These are phyloP conservation scores for Gambelia wislizenii DNA, from an alignment of 2,797 vertebrate species.

Conservation along the genomic window DNA sequence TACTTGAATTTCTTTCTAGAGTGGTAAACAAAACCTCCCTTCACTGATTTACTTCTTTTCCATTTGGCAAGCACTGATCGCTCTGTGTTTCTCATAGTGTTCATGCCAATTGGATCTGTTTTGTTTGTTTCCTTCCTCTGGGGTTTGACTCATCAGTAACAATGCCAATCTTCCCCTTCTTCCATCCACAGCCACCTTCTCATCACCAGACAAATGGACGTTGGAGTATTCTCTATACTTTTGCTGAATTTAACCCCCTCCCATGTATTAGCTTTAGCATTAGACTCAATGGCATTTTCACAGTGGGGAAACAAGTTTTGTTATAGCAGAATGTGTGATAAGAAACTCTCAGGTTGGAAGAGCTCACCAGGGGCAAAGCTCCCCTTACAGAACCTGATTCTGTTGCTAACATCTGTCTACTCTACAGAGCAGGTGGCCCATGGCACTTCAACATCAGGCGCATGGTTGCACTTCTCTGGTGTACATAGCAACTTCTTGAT, in stretches of 20 bases:
- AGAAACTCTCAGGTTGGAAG: neutral
- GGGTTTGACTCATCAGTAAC: conserved; percentile 12
- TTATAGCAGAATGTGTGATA: neutral
- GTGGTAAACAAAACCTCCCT: conserved; percentile 44
- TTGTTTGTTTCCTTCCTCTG: conserved; percentile 36
- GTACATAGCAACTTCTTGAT: neutral
- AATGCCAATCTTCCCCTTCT: conserved; percentile 13
- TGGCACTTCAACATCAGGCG: neutral
- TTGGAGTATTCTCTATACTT: neutral
- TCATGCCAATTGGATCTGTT: conserved; percentile 31
- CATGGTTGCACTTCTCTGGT: neutral
- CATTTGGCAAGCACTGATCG: conserved; percentile 28
- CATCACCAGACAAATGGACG: neutral
- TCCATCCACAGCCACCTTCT: conserved; percentile 20
- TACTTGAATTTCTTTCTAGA: conserved; percentile 39
- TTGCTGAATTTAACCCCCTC: neutral
- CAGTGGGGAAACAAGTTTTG: neutral
- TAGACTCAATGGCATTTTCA: neutral
- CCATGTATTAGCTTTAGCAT: neutral
- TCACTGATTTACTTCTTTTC: conserved; percentile 34
- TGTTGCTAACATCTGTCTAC: neutral
- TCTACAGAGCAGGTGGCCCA: neutral
- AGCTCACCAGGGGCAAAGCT: neutral
- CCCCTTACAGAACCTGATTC: neutral
- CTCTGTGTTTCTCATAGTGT: conserved; percentile 16